Conservation (phyloP, 2,113 vertebrate genomes). For the Hemiprocne comata region DNA sequence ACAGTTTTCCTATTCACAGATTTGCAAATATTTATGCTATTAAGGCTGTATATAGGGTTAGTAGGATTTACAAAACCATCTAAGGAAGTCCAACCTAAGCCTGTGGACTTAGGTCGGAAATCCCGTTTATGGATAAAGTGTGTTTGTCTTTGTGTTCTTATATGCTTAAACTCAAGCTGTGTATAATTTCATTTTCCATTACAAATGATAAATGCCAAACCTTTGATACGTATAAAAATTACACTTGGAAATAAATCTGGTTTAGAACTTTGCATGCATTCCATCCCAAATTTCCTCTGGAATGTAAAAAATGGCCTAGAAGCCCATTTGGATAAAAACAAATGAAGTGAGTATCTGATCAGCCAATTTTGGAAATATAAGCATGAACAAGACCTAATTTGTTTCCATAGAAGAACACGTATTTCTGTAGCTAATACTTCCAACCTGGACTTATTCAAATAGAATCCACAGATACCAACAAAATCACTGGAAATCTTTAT, state of each 20-base stretch:
- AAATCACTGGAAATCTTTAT: background rate
- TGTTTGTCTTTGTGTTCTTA: background rate
- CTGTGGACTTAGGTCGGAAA: background rate
- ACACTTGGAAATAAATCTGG: background rate
- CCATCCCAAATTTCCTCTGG: background rate
- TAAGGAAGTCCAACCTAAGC: background rate
- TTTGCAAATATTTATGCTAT: slow-evolving; percentile 8
- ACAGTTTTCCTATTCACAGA: background rate
- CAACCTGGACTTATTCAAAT: background rate
- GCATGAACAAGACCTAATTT: background rate
- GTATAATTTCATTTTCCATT: slow-evolving; percentile 33
- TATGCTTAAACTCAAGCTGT: background rate
- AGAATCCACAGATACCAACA: background rate
- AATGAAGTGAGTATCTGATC: background rate
- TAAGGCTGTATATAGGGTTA: background rate
- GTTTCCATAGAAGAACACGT: background rate
- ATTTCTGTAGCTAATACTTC: background rate
- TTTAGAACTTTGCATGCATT: background rate
- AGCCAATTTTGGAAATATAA: background rate
- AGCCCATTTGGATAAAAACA: background rate
- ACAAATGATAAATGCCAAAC: background rate
- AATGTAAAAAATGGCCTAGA: background rate
- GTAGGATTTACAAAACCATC: background rate
- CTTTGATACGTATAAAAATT: background rate
- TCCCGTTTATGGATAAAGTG: background rate